Conservation (phyloP, 2,113 vertebrate species). For the Notarius quadriscutis region DNA sequence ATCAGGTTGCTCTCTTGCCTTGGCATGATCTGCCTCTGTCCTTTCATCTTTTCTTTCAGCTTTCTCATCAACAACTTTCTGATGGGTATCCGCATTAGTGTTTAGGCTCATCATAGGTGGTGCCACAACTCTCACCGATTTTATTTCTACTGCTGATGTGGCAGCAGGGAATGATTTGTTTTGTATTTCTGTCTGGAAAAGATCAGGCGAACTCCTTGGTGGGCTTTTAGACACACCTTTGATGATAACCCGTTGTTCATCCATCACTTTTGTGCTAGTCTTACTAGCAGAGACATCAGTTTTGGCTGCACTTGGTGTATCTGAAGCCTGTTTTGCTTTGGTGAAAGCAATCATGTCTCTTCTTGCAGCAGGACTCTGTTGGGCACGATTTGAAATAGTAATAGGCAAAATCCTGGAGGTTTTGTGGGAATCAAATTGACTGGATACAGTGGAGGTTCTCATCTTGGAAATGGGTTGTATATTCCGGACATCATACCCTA, state of each 20-base stretch:
- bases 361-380: constrained; percentile 67
- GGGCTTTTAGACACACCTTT: constrained; percentile 55
- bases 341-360: constrained; percentile 72
- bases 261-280: constrained; percentile 60
- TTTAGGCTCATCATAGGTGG: constrained; percentile 56
- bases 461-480: constrained; percentile 62
- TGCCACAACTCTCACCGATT: constrained; percentile 59
- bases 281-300: constrained; percentile 37
- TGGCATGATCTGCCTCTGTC: constrained; percentile 54
- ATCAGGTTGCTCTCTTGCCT: constrained; percentile 34
- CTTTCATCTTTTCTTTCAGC: constrained; percentile 40
- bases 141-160: constrained; percentile 55
- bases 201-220: constrained; percentile 52
- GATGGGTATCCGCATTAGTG: constrained; percentile 55
- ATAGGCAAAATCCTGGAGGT: constrained; percentile 64
- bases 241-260: constrained; percentile 62
- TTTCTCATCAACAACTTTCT: constrained; percentile 58
- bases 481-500: constrained; percentile 66
- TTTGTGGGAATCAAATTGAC: constrained; percentile 57
- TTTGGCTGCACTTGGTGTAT: constrained; percentile 51
- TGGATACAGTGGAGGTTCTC: constrained; percentile 61
- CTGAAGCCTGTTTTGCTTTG: constrained; percentile 67
- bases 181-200: constrained; percentile 43
- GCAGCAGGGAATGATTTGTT: constrained; percentile 41
- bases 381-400: constrained; percentile 61